Evolutionary conservation across 2,888 invertebrate species (phyloP).

Genomic region (Trichogramma dendrolimi): DNA sequence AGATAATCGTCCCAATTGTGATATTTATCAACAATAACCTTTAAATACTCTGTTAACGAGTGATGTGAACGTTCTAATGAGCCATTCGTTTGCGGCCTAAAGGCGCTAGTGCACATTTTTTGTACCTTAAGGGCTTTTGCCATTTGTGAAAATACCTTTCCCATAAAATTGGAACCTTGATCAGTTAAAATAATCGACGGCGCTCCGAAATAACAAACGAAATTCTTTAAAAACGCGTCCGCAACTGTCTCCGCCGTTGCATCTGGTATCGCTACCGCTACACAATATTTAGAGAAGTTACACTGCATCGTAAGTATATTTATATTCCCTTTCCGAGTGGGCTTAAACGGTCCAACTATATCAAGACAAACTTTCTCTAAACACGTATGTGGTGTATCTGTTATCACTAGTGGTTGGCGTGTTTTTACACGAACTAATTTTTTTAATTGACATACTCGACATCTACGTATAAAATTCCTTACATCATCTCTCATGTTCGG

Average conservation of each 20-base stretch:
- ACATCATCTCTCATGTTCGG: slow-evolving; percentile 23
- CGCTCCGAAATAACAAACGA: neutral
- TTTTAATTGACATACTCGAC: slow-evolving; percentile 27
- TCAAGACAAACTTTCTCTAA: slow-evolving; percentile 27
- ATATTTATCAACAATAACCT: too few species aligned
- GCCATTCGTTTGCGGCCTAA: too few species aligned
- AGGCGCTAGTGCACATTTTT: too few species aligned
- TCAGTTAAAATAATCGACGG: neutral
- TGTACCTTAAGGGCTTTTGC: too few species aligned
- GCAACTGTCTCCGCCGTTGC: neutral
- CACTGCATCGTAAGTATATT: slow-evolving; percentile 25
- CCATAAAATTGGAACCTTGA: neutral
- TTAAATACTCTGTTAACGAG: too few species aligned
- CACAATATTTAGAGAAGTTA: slow-evolving; percentile 1
- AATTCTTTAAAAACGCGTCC: neutral
- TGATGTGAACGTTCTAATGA: too few species aligned
- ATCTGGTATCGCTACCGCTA: slow-evolving; percentile 2
- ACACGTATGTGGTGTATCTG: slow-evolving; percentile 21
- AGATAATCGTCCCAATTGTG: too few species aligned
- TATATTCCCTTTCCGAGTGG: slow-evolving; percentile 16
- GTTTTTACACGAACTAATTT: slow-evolving; percentile 22
- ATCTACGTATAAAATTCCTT: slow-evolving; percentile 18
- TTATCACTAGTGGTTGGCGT: slow-evolving; percentile 28
- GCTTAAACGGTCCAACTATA: slow-evolving; percentile 16
- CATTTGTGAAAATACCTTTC: neutral